Evolutionary conservation across 2,113 vertebrate genomes (phyloP), one percentile per base, ranked within the genome.

Genomic region (Brachyhypopomus gauderio): DNA sequence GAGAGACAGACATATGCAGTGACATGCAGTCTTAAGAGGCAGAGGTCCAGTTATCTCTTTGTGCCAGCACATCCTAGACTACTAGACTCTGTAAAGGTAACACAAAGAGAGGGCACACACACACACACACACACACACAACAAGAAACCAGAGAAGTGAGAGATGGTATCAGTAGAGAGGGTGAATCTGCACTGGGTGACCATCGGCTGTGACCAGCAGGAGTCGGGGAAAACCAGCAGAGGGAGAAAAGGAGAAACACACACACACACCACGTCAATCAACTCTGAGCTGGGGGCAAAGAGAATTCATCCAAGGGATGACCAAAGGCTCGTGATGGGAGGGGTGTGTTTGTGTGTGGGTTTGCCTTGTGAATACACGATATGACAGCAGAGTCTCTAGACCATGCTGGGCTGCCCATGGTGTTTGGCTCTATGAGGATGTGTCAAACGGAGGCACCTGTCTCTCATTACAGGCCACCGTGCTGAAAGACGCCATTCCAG

Each of bases 381-480:
- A 52, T 52, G 45, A 30, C 41, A 45, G 66, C 52, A 75, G 77
- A 76, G 36, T 70, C 86, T 87, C 88, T 81, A 86, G 82, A 83
- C 23, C 77, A 27, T 67, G 78, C 80, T 81, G 75, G 72, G 79
- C 86, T 80, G 79, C 69, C 80, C 59, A 55, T 77, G 81, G 71
- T 69, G 81, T 84, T 80, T 82, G 55, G 80, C 85, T 90, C 90
- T 85, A 89, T 82, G 83, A 84, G 75, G 48, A 69, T 55, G 62
- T 55, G 74, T 81, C 81, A 84, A 86, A 90, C n/a, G n/a, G n/a
- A 81, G 67, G 59, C 91, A 91, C 89, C 89, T 92, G 90, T 87
- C 79, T 78, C 86, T 89, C 30, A 74, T 89, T 87, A 89, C 88
- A 89, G 36, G 36, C 36, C 34, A 41, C 66, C 38, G 36, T 41